Conservation (phyloP, 1,140 invertebrate species). For the Philotrypesis tridentata region DNA sequence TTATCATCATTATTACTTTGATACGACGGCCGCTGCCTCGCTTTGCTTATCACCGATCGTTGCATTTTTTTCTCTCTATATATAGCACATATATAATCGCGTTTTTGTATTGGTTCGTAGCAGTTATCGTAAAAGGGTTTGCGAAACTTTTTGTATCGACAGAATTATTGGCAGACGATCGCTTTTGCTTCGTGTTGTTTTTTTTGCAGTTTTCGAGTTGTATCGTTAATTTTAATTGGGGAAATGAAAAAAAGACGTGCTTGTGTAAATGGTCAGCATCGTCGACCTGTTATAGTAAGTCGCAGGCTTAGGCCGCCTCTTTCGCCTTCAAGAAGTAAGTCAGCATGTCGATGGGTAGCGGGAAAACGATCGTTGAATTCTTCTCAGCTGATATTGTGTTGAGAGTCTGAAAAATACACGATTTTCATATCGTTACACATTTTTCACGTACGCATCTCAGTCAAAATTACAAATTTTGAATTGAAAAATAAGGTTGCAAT, state of each 20-base stretch:
- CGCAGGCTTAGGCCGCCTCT: slow-evolving; percentile 33
- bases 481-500: too few relatives aligned
- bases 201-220: neutral
- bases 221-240: neutral
- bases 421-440: neutral
- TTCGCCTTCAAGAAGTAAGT: slow-evolving; percentile 81
- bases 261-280: neutral
- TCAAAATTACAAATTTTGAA: too few relatives aligned
- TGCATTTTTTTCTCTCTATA: neutral
- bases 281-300: neutral
- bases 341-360: slow-evolving; percentile 93
- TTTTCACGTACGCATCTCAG: too few relatives aligned
- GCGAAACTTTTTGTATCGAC: neutral
- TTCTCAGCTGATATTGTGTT: slow-evolving; percentile 97
- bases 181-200: neutral
- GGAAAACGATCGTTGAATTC: slow-evolving; percentile 98
- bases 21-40: neutral
- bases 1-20: neutral
- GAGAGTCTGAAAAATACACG: slow-evolving; percentile 83
- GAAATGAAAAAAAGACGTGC: neutral
- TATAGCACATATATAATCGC: neutral
- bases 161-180: neutral
- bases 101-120: too few relatives aligned
- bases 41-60: neutral
- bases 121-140: too few relatives aligned